Conservation (phyloP, 2,888 invertebrate genomes). For the Mythimna lalbum region DNA sequence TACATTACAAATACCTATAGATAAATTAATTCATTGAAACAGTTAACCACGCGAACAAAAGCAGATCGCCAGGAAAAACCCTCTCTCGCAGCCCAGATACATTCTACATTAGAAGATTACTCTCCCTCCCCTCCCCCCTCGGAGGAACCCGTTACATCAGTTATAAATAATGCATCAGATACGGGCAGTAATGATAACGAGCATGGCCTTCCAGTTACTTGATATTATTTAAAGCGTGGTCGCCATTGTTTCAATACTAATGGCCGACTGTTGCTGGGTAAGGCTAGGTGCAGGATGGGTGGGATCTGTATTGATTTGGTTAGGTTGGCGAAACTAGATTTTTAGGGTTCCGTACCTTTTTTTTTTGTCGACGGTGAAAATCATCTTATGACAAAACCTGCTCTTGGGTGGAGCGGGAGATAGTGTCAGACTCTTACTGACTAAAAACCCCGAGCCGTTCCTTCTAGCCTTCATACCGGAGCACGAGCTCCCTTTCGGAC, state of each 20-base stretch:
- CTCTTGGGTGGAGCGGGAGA: no score
- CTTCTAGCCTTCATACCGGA: no score
- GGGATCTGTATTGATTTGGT: constrained; percentile 14
- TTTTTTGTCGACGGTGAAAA: no score
- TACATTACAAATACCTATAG: neutral
- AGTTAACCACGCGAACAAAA: constrained; percentile 16
- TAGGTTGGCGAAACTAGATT: neutral
- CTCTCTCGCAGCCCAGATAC: constrained; percentile 47
- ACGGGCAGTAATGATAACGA: constrained; percentile 80
- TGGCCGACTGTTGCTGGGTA: constrained; percentile 55
- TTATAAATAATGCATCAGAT: constrained; percentile 77
- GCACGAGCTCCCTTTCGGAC: no score
- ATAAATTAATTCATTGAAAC: neutral
- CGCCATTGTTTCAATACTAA: constrained; percentile 70
- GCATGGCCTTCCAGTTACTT: constrained; percentile 72
- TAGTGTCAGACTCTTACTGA: no score
- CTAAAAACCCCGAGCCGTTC: no score
- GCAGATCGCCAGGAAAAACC: constrained; percentile 28
- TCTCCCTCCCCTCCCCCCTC: constrained; percentile 19
- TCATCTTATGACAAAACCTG: no score
- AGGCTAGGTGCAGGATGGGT: constrained; percentile 24
- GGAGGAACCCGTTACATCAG: constrained; percentile 75
- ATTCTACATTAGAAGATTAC: constrained; percentile 67
- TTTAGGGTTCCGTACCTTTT: neutral
- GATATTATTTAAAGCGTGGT: constrained; percentile 76